Percentiles rank a stretch among this genome's conserved stretches.
phyloP scores from a whole-genome alignment of 2,113 vertebrate species.

The Daboia siamensis region DNA sequence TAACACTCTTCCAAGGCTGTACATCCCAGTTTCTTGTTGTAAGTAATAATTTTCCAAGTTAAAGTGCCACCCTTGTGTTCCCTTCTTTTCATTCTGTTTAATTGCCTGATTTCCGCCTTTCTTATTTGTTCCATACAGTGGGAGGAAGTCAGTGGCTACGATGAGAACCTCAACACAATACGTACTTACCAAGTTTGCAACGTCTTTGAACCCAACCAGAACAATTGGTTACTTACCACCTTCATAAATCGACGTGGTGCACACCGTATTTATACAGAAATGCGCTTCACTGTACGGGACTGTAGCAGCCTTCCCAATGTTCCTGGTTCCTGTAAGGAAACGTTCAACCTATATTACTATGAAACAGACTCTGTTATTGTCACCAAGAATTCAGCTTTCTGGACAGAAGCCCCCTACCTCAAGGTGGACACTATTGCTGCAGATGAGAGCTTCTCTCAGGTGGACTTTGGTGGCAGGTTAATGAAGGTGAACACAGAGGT shows the following conservation, averaged over 20 bases:
- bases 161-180: conserved; percentile 99
- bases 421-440: conserved; percentile 99
- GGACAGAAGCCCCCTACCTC: conserved; percentile 97
- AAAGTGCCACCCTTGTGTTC: neutral
- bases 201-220: conserved; percentile 96
- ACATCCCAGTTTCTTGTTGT: neutral
- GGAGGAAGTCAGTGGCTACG: conserved; percentile 99
- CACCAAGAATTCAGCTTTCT: conserved; percentile 93
- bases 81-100: conserved; percentile 4
- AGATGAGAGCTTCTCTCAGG: conserved; percentile 98
- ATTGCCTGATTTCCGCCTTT: conserved; percentile 13
- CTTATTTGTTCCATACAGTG: conserved; percentile 73
- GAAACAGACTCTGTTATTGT: conserved; percentile 93
- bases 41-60: neutral
- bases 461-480: conserved; percentile 94
- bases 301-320: conserved; percentile 98
- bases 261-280: conserved; percentile 95
- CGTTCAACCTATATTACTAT: conserved; percentile 98
- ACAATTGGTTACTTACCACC: conserved; percentile 98
- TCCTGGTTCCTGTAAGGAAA: conserved; percentile 97
- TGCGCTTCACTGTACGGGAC: conserved; percentile 96
- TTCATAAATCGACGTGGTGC: conserved; percentile 90
- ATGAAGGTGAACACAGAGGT: conserved; percentile 99
- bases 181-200: conserved; percentile 99
- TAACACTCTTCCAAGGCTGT: neutral